Conservation (phyloP, 2,113 vertebrate genomes). For the Perognathus longimembris region DNA sequence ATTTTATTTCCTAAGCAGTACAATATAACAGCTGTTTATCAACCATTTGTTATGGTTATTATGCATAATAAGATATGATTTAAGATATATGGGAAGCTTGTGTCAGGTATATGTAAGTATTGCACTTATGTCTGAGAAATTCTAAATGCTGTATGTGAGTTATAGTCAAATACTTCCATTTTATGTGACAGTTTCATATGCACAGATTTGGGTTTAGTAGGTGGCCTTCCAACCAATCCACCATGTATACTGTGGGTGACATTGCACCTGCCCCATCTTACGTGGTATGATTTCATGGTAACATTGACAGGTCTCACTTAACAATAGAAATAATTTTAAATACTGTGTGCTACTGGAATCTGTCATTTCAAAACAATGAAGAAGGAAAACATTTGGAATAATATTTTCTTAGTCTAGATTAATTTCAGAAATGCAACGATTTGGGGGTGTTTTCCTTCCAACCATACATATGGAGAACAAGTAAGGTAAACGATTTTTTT, state of each 20-base stretch:
- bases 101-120: not conserved
- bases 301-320: not conserved
- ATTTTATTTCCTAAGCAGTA: not conserved
- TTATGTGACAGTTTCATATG: not conserved
- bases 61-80: not conserved
- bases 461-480: not conserved
- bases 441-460: not conserved
- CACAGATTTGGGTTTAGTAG: not conserved
- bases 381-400: not conserved
- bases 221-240: not conserved
- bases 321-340: slow-evolving; percentile 21
- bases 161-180: no score
- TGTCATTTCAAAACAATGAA: not conserved
- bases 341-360: not conserved
- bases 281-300: no score
- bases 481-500: no score
- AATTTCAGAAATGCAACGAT: not conserved
- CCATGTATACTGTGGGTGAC: not conserved
- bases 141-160: no score
- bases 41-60: not conserved
- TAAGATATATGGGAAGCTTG: not conserved
- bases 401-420: not conserved
- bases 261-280: not conserved
- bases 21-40: not conserved
- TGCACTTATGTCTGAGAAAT: no score